phyloP scores from a whole-genome alignment of 1,140 invertebrate species.

The Bombus turneri region DNA sequence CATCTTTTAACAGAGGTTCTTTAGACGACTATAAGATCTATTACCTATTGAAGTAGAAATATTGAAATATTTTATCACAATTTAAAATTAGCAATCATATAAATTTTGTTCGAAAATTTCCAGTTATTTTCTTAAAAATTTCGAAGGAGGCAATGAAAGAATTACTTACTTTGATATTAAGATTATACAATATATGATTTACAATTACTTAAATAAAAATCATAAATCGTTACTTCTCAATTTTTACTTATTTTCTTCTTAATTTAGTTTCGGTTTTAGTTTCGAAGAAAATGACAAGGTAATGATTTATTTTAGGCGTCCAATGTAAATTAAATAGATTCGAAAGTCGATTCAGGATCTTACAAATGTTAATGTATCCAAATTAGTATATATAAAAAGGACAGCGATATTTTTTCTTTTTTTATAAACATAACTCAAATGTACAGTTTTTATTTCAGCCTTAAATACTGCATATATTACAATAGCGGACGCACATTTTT shows the following conservation, averaged over 20 bases:
- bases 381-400: no score
- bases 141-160: background rate
- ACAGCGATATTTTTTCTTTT: background rate
- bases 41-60: background rate
- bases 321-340: background rate
- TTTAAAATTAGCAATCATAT: background rate
- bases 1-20: background rate
- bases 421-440: constrained; percentile 62
- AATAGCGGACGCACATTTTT: constrained; percentile 28
- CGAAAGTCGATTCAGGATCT: background rate
- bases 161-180: no score
- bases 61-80: background rate
- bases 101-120: background rate
- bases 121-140: no score
- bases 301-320: background rate
- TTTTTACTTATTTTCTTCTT: background rate
- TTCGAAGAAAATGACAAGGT: background rate
- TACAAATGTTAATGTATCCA: background rate
- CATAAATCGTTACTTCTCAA: background rate
- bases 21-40: background rate
- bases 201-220: background rate
- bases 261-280: background rate
- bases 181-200: no score
- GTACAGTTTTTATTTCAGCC: constrained; percentile 64
- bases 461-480: constrained; percentile 69